A percentile compares a stretch with the other conserved stretches of the same genome.
Conservation (phyloP, 2,113 vertebrate species). For the Crotalus tigris region DNA sequence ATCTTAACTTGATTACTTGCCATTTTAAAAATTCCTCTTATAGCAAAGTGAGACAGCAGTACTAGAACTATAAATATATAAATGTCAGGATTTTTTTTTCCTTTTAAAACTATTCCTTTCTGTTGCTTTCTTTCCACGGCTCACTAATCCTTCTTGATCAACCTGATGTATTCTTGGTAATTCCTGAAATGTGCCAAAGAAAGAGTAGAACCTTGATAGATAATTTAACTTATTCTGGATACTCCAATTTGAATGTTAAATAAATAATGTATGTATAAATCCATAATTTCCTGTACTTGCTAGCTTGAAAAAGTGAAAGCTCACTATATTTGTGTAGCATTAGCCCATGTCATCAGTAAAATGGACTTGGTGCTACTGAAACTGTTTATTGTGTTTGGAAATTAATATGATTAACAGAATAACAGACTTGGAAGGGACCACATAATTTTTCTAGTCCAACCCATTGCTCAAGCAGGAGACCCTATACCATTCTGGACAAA, state of each 20-base stretch:
- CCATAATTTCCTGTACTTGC: background rate
- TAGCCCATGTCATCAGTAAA: background rate
- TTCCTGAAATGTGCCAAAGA: background rate
- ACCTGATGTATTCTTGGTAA: background rate
- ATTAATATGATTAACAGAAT: background rate
- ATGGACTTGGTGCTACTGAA: background rate
- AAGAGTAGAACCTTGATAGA: background rate
- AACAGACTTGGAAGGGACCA: background rate
- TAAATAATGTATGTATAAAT: background rate
- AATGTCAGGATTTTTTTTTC: background rate
- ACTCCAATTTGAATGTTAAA: background rate
- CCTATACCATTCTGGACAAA: background rate
- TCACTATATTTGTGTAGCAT: background rate
- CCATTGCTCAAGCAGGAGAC: background rate
- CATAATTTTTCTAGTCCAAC: background rate
- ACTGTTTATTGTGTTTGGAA: background rate
- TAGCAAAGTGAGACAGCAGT: background rate
- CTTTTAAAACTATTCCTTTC: background rate
- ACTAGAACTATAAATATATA: background rate
- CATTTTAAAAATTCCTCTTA: background rate
- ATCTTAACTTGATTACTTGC: background rate
- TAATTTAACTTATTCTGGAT: background rate
- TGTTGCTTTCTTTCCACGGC: background rate
- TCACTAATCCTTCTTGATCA: background rate
- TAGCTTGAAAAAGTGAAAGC: background rate